Base-by-base conservation (phyloP, 2,888 invertebrate genomes). In the Cheilosia impressa region DNA sequence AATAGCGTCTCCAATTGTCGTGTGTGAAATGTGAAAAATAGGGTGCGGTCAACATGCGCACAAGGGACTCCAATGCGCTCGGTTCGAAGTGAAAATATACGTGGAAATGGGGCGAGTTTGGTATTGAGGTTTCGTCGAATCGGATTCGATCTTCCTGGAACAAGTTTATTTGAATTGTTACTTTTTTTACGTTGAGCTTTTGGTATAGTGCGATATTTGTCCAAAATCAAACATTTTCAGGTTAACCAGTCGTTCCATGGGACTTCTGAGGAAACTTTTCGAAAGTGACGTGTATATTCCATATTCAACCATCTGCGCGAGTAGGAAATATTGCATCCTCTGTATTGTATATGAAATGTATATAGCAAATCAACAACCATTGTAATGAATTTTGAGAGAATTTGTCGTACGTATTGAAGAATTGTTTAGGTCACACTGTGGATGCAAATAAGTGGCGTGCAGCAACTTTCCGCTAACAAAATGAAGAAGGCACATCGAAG, bases 31-130 rank as follows among this genome's bases (percentile, higher is more conserved):
- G 57, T 68, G 45, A 52, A 69, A 57, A 55, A 71, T 78, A 72
- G 82, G 82, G 82, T 77, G 72, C 82, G 82, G 82, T 82, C 82
- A 83, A 83, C 82, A 78, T 72, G 82, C 82, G 82, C 78, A 62
- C 15, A 55, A 78, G 82, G 82, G 78, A 78, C 34, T 78, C 82
- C 31, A 55, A n/a, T 72, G 82, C 78, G 82, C 78, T 78, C 82
- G 82, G 82, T 41, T 77, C 72, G 55, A 83, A 83, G 78, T 83
- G 71, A 83, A 41, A 19, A 43, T 72, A 43, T 72, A 17, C 69
- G 55, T 63, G 57, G 19, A 60, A 65, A 75, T 24, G 55, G 22
- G 22, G 15, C 65, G 58, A 57, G 50, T 58, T 47, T 58, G 27
- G 15, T 38, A 7, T 38, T 65, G 22, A 43, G 65, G 38, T 47